These are phyloP conservation scores for Arrhamphus sclerolepis DNA, from an alignment of 2,797 vertebrate genomes.

Conservation along the genomic window DNA sequence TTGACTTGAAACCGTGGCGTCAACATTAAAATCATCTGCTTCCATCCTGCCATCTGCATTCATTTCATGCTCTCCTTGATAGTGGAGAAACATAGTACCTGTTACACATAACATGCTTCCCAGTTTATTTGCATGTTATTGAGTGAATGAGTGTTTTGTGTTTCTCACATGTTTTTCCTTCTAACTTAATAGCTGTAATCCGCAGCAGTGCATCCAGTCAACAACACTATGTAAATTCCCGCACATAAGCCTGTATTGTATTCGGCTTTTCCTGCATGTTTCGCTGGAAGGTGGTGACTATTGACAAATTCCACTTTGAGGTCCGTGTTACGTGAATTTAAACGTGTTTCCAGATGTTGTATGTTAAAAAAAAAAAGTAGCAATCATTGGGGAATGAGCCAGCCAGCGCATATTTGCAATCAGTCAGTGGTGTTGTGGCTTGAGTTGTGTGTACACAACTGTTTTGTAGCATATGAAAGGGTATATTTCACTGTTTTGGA, in stretches of 20 bases:
- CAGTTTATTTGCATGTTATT: conserved; percentile 13
- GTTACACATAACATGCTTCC: conserved; percentile 2
- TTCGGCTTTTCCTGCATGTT: conserved; percentile 30
- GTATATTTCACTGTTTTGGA: conserved; percentile 40
- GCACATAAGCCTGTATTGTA: conserved; percentile 42
- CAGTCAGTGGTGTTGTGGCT: conserved; percentile 49
- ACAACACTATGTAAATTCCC: conserved; percentile 34
- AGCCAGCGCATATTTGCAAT: conserved; percentile 39
- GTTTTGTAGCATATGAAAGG: conserved; percentile 41
- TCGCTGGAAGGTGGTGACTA: conserved; percentile 33
- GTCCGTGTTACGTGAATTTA: conserved; percentile 21
- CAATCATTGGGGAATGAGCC: conserved; percentile 46
- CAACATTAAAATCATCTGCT: conserved; percentile 13
- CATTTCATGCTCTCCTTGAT: not conserved
- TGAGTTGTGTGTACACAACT: conserved; percentile 23
- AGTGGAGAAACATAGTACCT: not conserved
- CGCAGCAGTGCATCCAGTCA: conserved; percentile 30
- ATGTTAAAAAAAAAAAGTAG: conserved; percentile 48
- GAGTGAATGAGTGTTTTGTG: conserved; percentile 38
- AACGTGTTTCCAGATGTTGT: conserved; percentile 46
- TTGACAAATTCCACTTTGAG: conserved; percentile 50
- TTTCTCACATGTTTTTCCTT: conserved; percentile 43
- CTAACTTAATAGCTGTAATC: conserved; percentile 27
- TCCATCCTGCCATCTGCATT: conserved; percentile 2
- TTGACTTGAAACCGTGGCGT: conserved; percentile 2